A percentile compares a stretch with the other conserved stretches of the same genome.
Evolutionary conservation across 2,888 invertebrate species (phyloP).

Genomic region (Drosophila merina): DNA sequence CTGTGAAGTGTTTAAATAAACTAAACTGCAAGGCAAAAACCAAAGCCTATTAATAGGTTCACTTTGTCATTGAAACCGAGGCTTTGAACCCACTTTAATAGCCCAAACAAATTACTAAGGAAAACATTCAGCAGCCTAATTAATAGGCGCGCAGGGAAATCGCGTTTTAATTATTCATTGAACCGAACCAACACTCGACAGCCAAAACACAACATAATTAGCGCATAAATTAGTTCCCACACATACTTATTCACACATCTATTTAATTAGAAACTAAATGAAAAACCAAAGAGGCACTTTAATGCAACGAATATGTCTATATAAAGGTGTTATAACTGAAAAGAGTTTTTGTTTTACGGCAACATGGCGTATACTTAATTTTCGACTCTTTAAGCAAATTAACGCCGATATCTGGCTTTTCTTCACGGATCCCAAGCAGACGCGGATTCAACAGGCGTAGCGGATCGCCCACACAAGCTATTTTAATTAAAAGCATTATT

Average conservation of each 20-base stretch:
- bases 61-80: neutral
- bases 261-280: constrained; percentile 47
- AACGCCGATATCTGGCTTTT: constrained; percentile 17
- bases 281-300: constrained; percentile 22
- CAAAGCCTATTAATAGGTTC: constrained; percentile 9
- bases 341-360: neutral
- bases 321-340: neutral
- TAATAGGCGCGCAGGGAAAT: constrained; percentile 57
- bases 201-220: constrained; percentile 60
- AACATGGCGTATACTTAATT: constrained; percentile 51
- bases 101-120: constrained; percentile 54
- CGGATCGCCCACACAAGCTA: constrained; percentile 31
- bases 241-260: constrained; percentile 8
- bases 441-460: constrained; percentile 25
- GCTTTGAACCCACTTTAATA: constrained; percentile 10
- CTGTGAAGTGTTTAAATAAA: neutral
- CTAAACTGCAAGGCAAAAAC: neutral
- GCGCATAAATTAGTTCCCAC: constrained; percentile 54
- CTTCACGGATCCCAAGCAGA: constrained; percentile 4
- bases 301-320: neutral
- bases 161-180: constrained; percentile 63
- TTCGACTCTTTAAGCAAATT: constrained; percentile 40
- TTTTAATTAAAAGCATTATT: constrained; percentile 54
- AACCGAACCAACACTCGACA: constrained; percentile 36
- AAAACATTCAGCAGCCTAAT: constrained; percentile 60